A percentile compares a stretch with the other conserved stretches of the same genome.
These are phyloP conservation scores for Gadus macrocephalus DNA, from an alignment of 2,113 vertebrate genomes.

Conservation along the genomic window DNA sequence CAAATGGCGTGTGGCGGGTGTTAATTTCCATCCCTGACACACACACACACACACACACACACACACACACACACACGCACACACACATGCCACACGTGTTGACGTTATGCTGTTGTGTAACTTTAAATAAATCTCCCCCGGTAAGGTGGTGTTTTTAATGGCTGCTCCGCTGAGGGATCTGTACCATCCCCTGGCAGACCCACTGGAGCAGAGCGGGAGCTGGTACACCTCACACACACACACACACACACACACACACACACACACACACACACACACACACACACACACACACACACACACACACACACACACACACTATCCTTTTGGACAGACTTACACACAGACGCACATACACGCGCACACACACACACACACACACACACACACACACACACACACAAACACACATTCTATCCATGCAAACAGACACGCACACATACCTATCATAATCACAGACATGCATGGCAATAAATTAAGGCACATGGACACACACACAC, in stretches of 20 bases:
- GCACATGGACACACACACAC: neutral
- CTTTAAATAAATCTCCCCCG: conserved; percentile 59
- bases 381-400: no score
- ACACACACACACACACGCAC: conserved; percentile 4
- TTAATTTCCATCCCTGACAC: neutral
- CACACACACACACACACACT: conserved; percentile 21
- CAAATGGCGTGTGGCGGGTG: no score
- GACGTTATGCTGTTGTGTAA: conserved; percentile 28
- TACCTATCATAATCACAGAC: no score
- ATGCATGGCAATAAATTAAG: no score
- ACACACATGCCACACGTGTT: neutral
- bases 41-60: conserved; percentile 6
- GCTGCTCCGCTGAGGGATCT: conserved; percentile 50
- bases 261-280: no score
- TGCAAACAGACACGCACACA: no score
- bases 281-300: no score
- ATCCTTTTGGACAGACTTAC: conserved; percentile 8
- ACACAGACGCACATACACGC: no score
- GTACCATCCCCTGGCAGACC: conserved; percentile 55
- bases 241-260: conserved; percentile 20
- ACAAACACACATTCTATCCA: no score
- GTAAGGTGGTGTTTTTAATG: conserved; percentile 60
- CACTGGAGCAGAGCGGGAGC: conserved; percentile 47
- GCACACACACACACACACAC: no score
- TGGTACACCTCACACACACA: conserved; percentile 47